phyloP scores from a whole-genome alignment of 2,888 invertebrate species.

The Nudaria mundana region DNA sequence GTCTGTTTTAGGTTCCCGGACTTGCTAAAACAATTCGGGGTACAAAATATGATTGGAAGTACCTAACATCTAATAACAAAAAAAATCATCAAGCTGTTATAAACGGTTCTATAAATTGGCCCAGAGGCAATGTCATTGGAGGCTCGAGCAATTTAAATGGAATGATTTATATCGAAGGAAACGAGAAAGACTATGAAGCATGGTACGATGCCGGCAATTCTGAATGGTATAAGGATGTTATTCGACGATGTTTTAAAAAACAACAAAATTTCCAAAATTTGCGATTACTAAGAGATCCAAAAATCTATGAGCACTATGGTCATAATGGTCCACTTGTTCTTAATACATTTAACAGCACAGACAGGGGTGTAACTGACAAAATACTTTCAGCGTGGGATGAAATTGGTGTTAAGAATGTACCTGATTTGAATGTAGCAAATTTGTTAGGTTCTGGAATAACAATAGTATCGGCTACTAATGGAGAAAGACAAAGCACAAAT shows the following conservation, averaged over 20 bases:
- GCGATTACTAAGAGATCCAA: constrained; percentile 29
- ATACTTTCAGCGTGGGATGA: constrained; percentile 61
- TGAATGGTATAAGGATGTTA: constrained; percentile 78
- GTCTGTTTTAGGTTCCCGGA: constrained; percentile 38
- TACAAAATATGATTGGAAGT: constrained; percentile 87
- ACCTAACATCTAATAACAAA: constrained; percentile 88
- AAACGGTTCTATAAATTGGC: constrained; percentile 62
- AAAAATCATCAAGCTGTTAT: constrained; percentile 84
- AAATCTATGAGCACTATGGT: constrained; percentile 50
- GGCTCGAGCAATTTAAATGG: constrained; percentile 77
- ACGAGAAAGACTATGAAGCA: constrained; percentile 65
- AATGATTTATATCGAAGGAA: constrained; percentile 80
- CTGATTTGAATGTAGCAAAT: constrained; percentile 62
- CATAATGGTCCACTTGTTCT: constrained; percentile 65
- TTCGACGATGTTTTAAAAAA: constrained; percentile 70
- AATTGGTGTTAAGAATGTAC: constrained; percentile 59
- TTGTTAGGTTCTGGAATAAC: constrained; percentile 70
- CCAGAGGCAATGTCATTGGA: constrained; percentile 83
- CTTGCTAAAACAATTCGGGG: constrained; percentile 35
- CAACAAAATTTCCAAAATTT: constrained; percentile 64
- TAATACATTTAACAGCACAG: constrained; percentile 66
- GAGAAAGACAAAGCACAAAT: constrained; percentile 80
- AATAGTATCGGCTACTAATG: constrained; percentile 67
- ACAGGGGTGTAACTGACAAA: constrained; percentile 43
- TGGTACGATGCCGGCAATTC: constrained; percentile 78